Base-by-base conservation (phyloP, 1,140 invertebrate genomes). In the Bombus impatiens region DNA sequence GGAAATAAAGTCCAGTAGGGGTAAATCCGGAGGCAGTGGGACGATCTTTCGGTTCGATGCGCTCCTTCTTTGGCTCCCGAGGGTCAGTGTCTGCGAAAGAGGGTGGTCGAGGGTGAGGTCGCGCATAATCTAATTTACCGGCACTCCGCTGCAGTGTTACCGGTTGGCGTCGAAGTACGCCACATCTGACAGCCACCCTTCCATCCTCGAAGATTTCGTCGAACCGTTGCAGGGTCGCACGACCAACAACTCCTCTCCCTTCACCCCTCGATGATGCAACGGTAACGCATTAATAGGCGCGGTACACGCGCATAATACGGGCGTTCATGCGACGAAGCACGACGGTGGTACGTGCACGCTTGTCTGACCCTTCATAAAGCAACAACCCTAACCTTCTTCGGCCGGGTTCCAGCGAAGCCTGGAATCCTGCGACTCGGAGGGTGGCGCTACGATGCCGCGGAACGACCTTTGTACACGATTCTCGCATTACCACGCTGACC, bases 41-140 rank as follows among this genome's bases (percentile, higher is more conserved):
- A 22, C 47, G 47, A 53, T 53, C 47, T 53, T 22, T 53, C 47
- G 47, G 47, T 67, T 84, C 89, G 88, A 89, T 88, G 87, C 86
- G 88, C 87, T 92, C 77, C 76, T 92, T 90, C 77, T 40, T 65
- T 57, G 44, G 44, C 47, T 77, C 71, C 37, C 53, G 79, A 57
- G 70, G 83, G 79, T 80, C 68, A 78, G 74, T 44, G 83, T 84
- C 83, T 82, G 47, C 86, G 78, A 89, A 90, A 91, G 89, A 86
- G 90, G 86, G 74, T 84, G 18, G 81, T 2, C 47, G 79, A 90
- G 86, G 91, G 86, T 82, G 91, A 92, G 85, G 86, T 89, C 28
- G 85, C 87, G 89, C 87, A 89, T 93, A 94, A 94, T 94, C 92
- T 92, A 94, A 93, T 93, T 93, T 93, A 84, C 88, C 86, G 86